Evolutionary conservation across 2,113 vertebrate species (phyloP), one percentile per base, ranked within the genome.

Genomic region (Tauraco erythrolophus): DNA sequence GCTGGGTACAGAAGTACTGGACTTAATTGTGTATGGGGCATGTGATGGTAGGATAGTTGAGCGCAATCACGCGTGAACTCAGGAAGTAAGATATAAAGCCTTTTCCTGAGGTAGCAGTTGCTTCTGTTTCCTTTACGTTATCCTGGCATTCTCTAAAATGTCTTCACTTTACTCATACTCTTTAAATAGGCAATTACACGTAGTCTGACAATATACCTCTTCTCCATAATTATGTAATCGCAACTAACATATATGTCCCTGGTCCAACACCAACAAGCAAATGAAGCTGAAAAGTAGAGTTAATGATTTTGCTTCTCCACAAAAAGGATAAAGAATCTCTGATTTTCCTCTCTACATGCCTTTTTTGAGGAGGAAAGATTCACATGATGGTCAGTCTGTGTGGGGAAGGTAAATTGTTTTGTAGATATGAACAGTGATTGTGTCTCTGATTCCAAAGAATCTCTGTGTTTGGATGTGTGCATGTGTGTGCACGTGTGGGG

Each of bases 311-410:
- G 7, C 7, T 21, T 53, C 70, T 46, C 30, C 25, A 60, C 56
- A 48, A 80, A 78, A 79, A 69, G 5, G 24, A 45, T 4, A 4
- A 88, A 89, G 16, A 10, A 18, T 33, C 51, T 41, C 19, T 60
- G 10, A 13, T 89, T 74, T 84, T 69, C 18, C 6, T 83, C 31
- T 65, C 5, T 21, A 5, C 1, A 0, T 14, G 6, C 4, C 6
- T 11, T 81, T 74, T 91, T 14, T 39, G 27, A 60, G 41, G 45
- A 68, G 10, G 13, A 85, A 88, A 72, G 14, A 41, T 13, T 3
- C 1, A 7, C 0, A 0, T 19, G 25, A 31, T 24, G 37, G 35
- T 41, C 64, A 58, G 18, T 35, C 24, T 79, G 0, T 12, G 10
- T 58, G 41, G 25, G 30, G 71, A 35, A 76, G 6, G 10, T 60